A percentile compares a stretch with the other conserved stretches of the same genome.
Evolutionary conservation across 2,888 invertebrate genomes (phyloP).

Genomic region (Netelia virgata): DNA sequence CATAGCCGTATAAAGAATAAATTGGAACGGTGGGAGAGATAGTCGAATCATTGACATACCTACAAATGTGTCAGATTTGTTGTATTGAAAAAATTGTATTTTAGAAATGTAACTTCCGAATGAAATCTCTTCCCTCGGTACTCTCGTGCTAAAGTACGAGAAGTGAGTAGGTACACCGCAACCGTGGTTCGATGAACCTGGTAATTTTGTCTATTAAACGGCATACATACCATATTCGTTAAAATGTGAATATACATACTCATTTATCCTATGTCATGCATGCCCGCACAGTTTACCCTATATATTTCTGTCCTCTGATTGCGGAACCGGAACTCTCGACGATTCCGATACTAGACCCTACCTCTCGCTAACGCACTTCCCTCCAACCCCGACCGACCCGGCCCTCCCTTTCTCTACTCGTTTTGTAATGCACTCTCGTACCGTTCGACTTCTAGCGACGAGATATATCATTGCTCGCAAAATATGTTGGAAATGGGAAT

Average conservation of each 20-base stretch:
- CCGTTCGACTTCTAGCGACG: conserved; percentile 54
- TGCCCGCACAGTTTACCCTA: not conserved
- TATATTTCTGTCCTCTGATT: conserved; percentile 20
- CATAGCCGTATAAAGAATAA: not conserved
- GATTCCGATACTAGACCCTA: not conserved
- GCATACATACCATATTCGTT: conserved; percentile 5
- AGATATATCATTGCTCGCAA: conserved; percentile 48
- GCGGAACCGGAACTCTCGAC: conserved; percentile 44
- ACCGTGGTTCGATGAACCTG: conserved; percentile 51
- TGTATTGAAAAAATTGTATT: conserved; percentile 43
- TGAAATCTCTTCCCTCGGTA: conserved; percentile 28
- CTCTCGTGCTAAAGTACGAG: conserved; percentile 34
- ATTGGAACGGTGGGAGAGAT: not conserved
- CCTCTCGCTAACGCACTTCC: not conserved
- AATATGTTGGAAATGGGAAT: conserved; percentile 53
- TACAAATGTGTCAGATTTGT: not conserved
- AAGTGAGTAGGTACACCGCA: conserved; percentile 31
- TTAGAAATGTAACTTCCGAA: conserved; percentile 6
- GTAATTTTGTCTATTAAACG: conserved; percentile 62
- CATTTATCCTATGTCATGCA: not conserved
- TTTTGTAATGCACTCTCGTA: conserved; percentile 23
- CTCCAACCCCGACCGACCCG: not conserved
- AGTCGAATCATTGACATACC: not conserved
- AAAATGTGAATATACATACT: not conserved
- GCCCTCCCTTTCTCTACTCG: too few relatives aligned